phyloP scores from a whole-genome alignment of 2,888 invertebrate genomes.

The Aricia artaxerxes region DNA sequence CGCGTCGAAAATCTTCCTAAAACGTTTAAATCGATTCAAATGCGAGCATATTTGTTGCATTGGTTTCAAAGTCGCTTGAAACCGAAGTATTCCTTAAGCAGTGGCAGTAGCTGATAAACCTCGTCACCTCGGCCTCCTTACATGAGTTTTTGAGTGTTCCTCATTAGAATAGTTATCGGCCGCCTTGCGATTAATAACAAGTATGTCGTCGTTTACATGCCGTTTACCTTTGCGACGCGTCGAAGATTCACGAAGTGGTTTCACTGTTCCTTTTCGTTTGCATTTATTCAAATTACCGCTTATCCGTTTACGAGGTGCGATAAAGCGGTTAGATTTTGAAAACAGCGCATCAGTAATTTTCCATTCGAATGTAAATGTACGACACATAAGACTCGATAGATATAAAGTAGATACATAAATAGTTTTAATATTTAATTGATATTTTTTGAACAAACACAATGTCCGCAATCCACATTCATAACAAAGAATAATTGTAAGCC shows the following conservation, averaged over 20 bases:
- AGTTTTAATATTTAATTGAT: neutral
- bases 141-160: slow-evolving; percentile 55
- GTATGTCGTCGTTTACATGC: slow-evolving; percentile 71
- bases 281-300: slow-evolving; percentile 56
- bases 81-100: slow-evolving; percentile 27
- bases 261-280: slow-evolving; percentile 20
- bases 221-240: slow-evolving; percentile 67
- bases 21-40: neutral
- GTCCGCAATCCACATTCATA: neutral
- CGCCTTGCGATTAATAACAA: slow-evolving; percentile 75
- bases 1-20: neutral
- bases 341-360: neutral
- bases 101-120: slow-evolving; percentile 45
- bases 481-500: neutral
- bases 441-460: neutral
- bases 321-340: slow-evolving; percentile 24
- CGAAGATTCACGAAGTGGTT: slow-evolving; percentile 25
- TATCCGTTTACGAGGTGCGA: slow-evolving; percentile 3
- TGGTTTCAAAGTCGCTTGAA: slow-evolving; percentile 22
- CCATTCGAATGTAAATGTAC: neutral
- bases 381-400: neutral
- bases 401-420: neutral
- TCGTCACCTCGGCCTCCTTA: slow-evolving; percentile 75
- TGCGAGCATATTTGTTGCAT: slow-evolving; percentile 8
- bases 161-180: slow-evolving; percentile 80